Conservation (phyloP, 2,113 vertebrate species). For the Accipiter cooperii region DNA sequence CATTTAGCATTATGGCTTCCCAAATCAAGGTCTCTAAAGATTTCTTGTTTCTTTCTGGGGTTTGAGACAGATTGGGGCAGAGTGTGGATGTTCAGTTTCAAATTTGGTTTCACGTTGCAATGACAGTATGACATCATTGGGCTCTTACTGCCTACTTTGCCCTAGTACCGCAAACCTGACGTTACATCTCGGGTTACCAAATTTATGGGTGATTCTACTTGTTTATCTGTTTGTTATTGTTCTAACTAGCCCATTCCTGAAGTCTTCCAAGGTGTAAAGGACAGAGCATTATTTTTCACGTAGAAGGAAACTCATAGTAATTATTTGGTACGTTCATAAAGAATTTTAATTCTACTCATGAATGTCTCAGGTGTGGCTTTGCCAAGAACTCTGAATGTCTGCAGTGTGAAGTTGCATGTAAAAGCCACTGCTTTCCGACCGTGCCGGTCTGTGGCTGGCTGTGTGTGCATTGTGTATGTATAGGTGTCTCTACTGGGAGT, state of each 20-base stretch:
- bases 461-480: background rate
- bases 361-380: background rate
- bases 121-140: no score
- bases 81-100: no score
- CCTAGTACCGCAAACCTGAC: no score
- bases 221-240: background rate
- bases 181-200: no score
- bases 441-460: rapidly evolving
- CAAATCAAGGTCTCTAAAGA: no score
- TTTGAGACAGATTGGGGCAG: no score
- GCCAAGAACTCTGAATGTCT: background rate
- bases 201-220: no score
- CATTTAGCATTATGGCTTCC: no score
- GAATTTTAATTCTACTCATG: background rate
- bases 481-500: background rate
- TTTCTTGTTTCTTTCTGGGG: no score
- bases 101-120: no score
- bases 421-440: background rate
- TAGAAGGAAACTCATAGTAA: background rate
- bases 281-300: background rate
- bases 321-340: background rate
- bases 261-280: background rate
- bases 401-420: background rate
- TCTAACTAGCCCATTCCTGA: background rate
- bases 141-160: no score